phyloP scores from a whole-genome alignment of 2,888 invertebrate genomes.

The Pantelozetes paolii region DNA sequence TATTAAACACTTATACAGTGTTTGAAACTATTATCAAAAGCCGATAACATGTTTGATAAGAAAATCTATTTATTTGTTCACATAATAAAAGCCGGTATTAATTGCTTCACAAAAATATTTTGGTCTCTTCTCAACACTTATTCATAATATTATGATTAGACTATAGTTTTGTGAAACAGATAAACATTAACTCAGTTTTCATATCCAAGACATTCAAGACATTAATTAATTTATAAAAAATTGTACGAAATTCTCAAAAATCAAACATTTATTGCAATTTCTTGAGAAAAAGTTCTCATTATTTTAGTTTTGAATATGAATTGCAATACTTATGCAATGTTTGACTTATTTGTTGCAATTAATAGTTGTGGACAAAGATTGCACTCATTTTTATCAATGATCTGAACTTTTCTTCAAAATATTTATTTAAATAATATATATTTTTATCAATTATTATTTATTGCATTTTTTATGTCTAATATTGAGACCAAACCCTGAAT shows the following conservation, averaged over 20 bases:
- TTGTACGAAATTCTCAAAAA: no score
- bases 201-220: no score
- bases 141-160: not conserved
- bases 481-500: no score
- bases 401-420: no score
- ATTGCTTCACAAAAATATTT: not conserved
- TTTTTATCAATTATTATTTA: no score
- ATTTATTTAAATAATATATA: conserved; percentile 6
- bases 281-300: no score
- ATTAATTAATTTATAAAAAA: no score
- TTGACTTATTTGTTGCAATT: not conserved
- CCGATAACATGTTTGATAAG: conserved; percentile 25
- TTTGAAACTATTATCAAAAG: not conserved
- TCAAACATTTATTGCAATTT: no score
- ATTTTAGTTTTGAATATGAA: no score
- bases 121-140: not conserved
- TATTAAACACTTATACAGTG: conserved; percentile 11
- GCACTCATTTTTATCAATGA: no score
- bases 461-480: no score
- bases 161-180: not conserved
- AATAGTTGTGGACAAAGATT: not conserved
- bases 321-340: not conserved
- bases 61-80: conserved; percentile 19
- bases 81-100: conserved; percentile 22
- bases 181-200: no score